phyloP scores from a whole-genome alignment of 2,113 vertebrate species.

The Solenodon paradoxus region DNA sequence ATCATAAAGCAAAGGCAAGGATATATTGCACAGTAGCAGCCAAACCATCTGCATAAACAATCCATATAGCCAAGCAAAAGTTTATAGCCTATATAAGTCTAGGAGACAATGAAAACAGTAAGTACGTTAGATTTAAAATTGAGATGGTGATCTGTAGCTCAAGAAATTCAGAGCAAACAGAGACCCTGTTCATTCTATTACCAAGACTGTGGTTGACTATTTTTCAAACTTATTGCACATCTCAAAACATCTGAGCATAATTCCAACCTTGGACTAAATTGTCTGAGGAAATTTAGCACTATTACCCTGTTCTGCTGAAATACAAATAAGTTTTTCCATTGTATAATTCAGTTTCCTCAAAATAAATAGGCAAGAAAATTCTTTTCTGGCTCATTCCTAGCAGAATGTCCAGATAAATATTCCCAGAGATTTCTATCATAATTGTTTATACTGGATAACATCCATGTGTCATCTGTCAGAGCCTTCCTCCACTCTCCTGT shows the following conservation, averaged over 20 bases:
- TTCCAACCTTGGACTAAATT: constrained; percentile 29
- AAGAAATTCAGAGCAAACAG: not conserved
- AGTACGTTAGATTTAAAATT: constrained; percentile 62
- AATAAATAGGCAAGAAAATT: not conserved
- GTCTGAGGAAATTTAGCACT: constrained; percentile 22
- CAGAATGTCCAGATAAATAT: not conserved
- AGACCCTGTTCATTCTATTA: constrained; percentile 23
- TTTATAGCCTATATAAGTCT: constrained; percentile 72
- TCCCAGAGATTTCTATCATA: not conserved
- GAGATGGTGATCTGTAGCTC: constrained; percentile 35
- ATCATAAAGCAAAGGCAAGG: constrained; percentile 59
- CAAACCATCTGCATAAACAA: constrained; percentile 76
- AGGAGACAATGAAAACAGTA: constrained; percentile 61
- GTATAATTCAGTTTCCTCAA: not conserved
- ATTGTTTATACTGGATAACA: not conserved
- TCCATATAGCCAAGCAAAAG: constrained; percentile 69
- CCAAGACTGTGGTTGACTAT: not conserved
- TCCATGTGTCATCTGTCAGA: not conserved
- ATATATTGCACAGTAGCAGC: constrained; percentile 16
- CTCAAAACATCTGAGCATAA: constrained; percentile 33
- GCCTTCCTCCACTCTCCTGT: not conserved
- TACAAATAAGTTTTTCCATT: not conserved
- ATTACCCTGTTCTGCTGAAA: not conserved
- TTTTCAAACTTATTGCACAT: constrained; percentile 44
- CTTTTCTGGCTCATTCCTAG: not conserved